Evolutionary conservation across 2,113 vertebrate species (phyloP).

Genomic region (Lampris incognitus): DNA sequence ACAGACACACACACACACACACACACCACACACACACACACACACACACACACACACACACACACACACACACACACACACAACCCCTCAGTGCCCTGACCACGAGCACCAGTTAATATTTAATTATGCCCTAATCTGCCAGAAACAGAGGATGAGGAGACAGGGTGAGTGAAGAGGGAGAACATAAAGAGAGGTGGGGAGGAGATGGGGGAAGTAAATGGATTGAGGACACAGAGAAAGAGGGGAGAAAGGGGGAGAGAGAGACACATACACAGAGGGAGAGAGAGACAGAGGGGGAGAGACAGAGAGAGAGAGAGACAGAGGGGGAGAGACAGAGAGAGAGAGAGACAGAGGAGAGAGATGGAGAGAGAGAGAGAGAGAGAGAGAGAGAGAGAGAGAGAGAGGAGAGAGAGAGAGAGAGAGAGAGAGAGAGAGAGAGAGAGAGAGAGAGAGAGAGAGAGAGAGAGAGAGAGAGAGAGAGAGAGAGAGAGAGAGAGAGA

Average conservation of each 20-base stretch:
- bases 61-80: conserved; percentile 43
- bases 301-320: conserved; percentile 61
- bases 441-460: conserved; percentile 29
- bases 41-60: conserved; percentile 11
- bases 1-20: too few relatives aligned
- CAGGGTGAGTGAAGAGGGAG: conserved; percentile 26
- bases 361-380: conserved; percentile 17
- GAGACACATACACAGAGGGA: conserved; percentile 19
- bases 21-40: too few relatives aligned
- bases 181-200: conserved; percentile 30
- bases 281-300: conserved; percentile 29
- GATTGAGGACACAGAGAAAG: conserved; percentile 1
- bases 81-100: neutral
- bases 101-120: conserved; percentile 74
- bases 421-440: conserved; percentile 23
- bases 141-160: conserved; percentile 35
- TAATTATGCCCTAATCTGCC: conserved; percentile 73
- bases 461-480: conserved; percentile 61
- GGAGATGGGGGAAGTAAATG: conserved; percentile 27
- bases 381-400: conserved; percentile 23
- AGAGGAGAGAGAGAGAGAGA: neutral
- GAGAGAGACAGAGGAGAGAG: conserved; percentile 20
- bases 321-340: conserved; percentile 65
- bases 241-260: neutral
- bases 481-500: conserved; percentile 65